Evolutionary conservation across 2,113 vertebrate species (phyloP).

Genomic region (Microtus richardsoni): DNA sequence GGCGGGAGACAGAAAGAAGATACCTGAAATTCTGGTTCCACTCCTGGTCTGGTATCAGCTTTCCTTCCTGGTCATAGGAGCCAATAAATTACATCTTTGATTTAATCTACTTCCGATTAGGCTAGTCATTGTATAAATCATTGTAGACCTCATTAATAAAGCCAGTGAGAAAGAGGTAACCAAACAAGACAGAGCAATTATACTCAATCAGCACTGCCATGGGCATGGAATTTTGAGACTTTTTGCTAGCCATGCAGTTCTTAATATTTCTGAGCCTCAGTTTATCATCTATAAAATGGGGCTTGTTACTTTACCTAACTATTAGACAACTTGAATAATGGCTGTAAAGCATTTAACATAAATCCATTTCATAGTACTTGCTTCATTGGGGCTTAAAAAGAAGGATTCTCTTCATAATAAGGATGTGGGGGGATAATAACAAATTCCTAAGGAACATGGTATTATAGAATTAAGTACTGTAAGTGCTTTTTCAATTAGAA

Average conservation of each 20-base stretch:
- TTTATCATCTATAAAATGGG: slow-evolving; percentile 19
- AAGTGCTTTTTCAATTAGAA: slow-evolving; percentile 30
- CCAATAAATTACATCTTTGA: neutral
- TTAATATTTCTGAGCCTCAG: neutral
- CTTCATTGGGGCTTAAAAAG: neutral
- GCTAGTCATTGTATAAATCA: neutral
- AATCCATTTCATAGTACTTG: neutral
- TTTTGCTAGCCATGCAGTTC: neutral
- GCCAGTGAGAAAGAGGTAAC: neutral
- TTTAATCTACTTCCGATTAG: neutral
- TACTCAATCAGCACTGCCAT: neutral
- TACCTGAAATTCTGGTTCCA: slow-evolving; percentile 5
- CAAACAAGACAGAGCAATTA: neutral
- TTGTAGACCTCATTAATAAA: neutral
- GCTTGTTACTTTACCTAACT: neutral
- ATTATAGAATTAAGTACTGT: neutral
- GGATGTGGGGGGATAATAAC: neutral
- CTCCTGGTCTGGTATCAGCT: neutral
- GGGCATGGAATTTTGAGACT: neutral
- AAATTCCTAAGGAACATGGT: neutral
- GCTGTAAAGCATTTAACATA: neutral
- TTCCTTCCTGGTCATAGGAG: neutral
- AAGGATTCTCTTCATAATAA: neutral
- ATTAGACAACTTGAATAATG: neutral
- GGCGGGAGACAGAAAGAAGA: neutral